Percentiles rank a stretch among this genome's conserved stretches.
phyloP scores from a whole-genome alignment of 2,888 invertebrate genomes.

The Epinotia ramella region DNA sequence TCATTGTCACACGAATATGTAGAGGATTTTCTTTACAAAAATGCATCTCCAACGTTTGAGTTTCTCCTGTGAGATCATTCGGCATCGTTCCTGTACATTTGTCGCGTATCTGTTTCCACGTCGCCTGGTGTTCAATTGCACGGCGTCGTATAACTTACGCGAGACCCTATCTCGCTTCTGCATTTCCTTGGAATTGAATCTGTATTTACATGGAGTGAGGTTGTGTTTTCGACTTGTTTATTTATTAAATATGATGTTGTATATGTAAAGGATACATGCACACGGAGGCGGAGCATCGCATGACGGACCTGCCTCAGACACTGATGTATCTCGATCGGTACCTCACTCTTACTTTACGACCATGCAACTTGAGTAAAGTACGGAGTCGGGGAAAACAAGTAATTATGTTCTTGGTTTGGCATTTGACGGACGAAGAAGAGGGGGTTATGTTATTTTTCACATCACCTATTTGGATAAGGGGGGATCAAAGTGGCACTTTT shows the following conservation, averaged over 20 bases:
- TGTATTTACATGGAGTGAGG: not conserved
- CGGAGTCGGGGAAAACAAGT: not conserved
- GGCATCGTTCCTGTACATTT: slow-evolving; percentile 56
- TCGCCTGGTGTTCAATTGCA: slow-evolving; percentile 78
- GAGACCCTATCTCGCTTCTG: not conserved
- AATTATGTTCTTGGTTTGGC: not conserved
- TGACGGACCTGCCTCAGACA: slow-evolving; percentile 38
- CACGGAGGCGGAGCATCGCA: slow-evolving; percentile 3
- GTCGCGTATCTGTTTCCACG: slow-evolving; percentile 77
- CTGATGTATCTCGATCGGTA: slow-evolving; percentile 32
- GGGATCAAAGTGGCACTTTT: no score
- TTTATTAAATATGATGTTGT: slow-evolving; percentile 14
- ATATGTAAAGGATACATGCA: slow-evolving; percentile 1
- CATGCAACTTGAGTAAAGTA: slow-evolving; percentile 23
- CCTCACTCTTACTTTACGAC: slow-evolving; percentile 27
- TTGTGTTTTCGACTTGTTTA: not conserved
- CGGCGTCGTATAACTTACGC: slow-evolving; percentile 54
- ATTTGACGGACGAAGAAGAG: not conserved
- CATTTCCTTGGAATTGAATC: not conserved
- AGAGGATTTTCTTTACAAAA: slow-evolving; percentile 27
- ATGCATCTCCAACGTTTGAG: slow-evolving; percentile 49
- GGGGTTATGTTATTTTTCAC: not conserved
- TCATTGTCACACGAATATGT: not conserved
- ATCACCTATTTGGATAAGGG: no score
- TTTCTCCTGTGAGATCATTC: slow-evolving; percentile 43